Evolutionary conservation across 1,140 invertebrate genomes (phyloP).

Genomic region (Chrysoperla carnea): DNA sequence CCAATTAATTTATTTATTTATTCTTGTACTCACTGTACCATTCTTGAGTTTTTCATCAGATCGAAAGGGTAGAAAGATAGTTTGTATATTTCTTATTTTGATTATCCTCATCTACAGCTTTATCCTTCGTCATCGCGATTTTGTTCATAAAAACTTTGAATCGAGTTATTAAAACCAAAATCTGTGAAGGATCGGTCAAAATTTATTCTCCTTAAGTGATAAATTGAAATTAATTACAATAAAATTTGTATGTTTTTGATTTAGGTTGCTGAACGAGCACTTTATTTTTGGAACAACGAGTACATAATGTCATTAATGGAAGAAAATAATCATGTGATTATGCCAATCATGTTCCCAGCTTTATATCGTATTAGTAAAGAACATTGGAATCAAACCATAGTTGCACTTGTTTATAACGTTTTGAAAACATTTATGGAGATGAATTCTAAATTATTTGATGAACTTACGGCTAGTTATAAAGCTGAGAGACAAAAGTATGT

Average conservation of each 20-base stretch:
- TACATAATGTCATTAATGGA: conserved; percentile 90
- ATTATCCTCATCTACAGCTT: too few species aligned
- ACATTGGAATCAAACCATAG: conserved; percentile 99
- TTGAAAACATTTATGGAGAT: conserved; percentile 99
- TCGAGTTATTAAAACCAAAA: too few species aligned
- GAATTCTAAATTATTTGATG: conserved; percentile 98
- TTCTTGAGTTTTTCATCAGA: too few species aligned
- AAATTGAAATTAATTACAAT: too few species aligned
- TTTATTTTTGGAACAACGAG: conserved; percentile 96
- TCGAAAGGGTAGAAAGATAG: too few species aligned
- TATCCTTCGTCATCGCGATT: too few species aligned
- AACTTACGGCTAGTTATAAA: conserved; percentile 95
- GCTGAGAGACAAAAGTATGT: conserved; percentile 91
- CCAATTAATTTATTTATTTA: conserved; percentile 3
- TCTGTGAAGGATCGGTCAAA: too few species aligned
- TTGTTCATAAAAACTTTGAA: too few species aligned
- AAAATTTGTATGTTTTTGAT: too few species aligned
- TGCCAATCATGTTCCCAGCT: conserved; percentile 93
- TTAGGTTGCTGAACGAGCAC: conserved; percentile 92
- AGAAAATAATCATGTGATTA: conserved; percentile 79
- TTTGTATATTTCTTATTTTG: too few species aligned
- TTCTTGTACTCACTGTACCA: background rate
- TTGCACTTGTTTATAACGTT: conserved; percentile 98
- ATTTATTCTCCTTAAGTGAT: too few species aligned
- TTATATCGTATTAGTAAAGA: conserved; percentile 96